These are phyloP conservation scores for Microdon myrmicae DNA, from an alignment of 2,888 invertebrate genomes.

Conservation along the genomic window DNA sequence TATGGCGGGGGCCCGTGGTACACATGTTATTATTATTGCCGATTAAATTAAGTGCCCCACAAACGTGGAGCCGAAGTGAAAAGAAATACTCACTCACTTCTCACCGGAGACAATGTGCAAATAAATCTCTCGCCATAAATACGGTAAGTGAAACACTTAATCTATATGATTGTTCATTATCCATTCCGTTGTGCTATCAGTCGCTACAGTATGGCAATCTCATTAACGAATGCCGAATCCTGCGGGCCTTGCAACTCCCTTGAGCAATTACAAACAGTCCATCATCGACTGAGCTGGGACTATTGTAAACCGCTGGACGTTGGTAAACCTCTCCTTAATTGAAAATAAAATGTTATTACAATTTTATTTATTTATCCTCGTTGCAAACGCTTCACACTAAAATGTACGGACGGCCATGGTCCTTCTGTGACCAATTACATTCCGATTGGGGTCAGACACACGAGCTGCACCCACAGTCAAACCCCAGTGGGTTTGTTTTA, in stretches of 20 bases:
- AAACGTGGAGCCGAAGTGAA: no score
- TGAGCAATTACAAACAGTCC: conserved; percentile 37
- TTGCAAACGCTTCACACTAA: neutral
- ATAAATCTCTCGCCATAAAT: conserved; percentile 9
- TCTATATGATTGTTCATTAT: conserved; percentile 44
- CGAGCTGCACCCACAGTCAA: conserved; percentile 10
- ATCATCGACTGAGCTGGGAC: conserved; percentile 10
- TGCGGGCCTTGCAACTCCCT: conserved; percentile 24
- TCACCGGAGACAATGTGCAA: no score
- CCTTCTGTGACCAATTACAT: conserved; percentile 43
- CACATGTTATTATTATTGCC: no score
- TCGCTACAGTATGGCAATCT: conserved; percentile 37
- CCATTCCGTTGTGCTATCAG: conserved; percentile 38
- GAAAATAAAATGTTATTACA: conserved; percentile 52
- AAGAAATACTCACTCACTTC: no score
- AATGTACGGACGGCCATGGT: conserved; percentile 14
- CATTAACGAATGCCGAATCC: conserved; percentile 25
- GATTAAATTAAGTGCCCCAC: no score
- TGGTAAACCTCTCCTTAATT: conserved; percentile 49
- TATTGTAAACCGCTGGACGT: conserved; percentile 5
- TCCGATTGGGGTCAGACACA: conserved; percentile 33
- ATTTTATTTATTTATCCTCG: conserved; percentile 43
- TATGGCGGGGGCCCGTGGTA: no score
- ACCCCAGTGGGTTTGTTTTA: conserved; percentile 10
- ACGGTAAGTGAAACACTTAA: conserved; percentile 36